Percentiles rank a stretch among this genome's conserved stretches.
Conservation (phyloP, 2,888 invertebrate species). For the Dione vanillae region DNA sequence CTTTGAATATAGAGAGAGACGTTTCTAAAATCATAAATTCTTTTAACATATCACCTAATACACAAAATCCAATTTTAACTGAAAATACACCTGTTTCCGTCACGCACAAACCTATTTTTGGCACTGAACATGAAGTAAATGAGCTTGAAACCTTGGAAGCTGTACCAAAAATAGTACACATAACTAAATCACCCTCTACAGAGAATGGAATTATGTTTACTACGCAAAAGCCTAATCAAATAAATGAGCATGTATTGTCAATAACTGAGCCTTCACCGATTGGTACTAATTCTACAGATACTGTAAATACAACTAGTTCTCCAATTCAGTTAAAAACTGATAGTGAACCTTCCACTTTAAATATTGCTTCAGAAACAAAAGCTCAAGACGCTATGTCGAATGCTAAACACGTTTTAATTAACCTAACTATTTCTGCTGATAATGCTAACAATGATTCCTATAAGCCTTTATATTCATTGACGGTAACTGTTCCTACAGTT, state of each 20-base stretch:
- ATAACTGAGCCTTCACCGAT: constrained; percentile 57
- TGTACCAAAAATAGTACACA: constrained; percentile 47
- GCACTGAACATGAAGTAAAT: constrained; percentile 57
- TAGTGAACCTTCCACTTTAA: constrained; percentile 56
- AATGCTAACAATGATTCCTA: constrained; percentile 72
- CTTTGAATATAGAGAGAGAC: constrained; percentile 45
- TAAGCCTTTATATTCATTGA: constrained; percentile 90
- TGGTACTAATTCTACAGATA: constrained; percentile 61
- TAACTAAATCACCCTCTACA: constrained; percentile 53
- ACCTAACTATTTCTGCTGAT: constrained; percentile 92
- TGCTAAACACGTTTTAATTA: constrained; percentile 89
- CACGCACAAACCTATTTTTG: constrained; percentile 57
- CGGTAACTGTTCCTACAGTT: constrained; percentile 90
- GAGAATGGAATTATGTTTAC: constrained; percentile 54
- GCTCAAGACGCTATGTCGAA: constrained; percentile 64
- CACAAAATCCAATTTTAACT: constrained; percentile 49
- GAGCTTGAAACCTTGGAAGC: constrained; percentile 44
- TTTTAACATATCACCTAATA: constrained; percentile 44
- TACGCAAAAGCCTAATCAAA: constrained; percentile 57
- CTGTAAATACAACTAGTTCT: constrained; percentile 53
- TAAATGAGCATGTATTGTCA: constrained; percentile 61
- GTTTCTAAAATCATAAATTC: constrained; percentile 47
- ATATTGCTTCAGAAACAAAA: constrained; percentile 64
- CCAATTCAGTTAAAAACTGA: constrained; percentile 49
- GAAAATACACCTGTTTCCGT: constrained; percentile 54